phyloP scores from a whole-genome alignment of 2,888 invertebrate species.

The Agelastica alni region DNA sequence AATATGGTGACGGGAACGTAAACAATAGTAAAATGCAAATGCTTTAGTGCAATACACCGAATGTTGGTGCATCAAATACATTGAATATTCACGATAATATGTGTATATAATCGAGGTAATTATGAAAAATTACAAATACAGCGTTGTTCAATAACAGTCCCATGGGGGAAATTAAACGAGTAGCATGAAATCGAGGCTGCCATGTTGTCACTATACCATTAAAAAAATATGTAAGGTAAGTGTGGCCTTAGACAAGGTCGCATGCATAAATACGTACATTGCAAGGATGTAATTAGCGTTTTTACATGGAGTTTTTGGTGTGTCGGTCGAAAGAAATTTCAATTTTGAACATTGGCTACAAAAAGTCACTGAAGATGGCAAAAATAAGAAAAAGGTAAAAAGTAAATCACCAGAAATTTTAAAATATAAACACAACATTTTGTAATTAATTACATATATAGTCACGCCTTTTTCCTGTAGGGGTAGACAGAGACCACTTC shows the following conservation, averaged over 20 bases:
- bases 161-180: slow-evolving; percentile 10
- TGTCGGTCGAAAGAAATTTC: background rate
- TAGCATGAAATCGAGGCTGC: slow-evolving; percentile 11
- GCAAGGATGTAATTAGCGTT: background rate
- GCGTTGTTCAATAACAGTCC: slow-evolving; percentile 11
- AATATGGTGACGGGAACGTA: too few relatives aligned
- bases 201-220: background rate
- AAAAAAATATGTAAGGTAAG: slow-evolving; percentile 15
- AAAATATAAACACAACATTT: too few relatives aligned
- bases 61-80: slow-evolving; percentile 2
- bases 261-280: slow-evolving; percentile 2
- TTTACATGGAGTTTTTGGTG: background rate
- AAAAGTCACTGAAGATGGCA: too few relatives aligned
- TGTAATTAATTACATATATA: too few relatives aligned
- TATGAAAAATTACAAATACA: slow-evolving; percentile 1
- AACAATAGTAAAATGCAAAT: slow-evolving; percentile 2
- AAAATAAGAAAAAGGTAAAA: too few relatives aligned
- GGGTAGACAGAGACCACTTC: too few relatives aligned
- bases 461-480: too few relatives aligned
- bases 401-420: too few relatives aligned
- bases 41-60: background rate
- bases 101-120: background rate
- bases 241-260: slow-evolving; percentile 14
- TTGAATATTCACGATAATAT: background rate
- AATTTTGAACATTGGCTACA: too few relatives aligned